Percentiles rank a stretch among this genome's conserved stretches.
Evolutionary conservation across 2,888 invertebrate genomes (phyloP).

Genomic region (Nyleta sp.): DNA sequence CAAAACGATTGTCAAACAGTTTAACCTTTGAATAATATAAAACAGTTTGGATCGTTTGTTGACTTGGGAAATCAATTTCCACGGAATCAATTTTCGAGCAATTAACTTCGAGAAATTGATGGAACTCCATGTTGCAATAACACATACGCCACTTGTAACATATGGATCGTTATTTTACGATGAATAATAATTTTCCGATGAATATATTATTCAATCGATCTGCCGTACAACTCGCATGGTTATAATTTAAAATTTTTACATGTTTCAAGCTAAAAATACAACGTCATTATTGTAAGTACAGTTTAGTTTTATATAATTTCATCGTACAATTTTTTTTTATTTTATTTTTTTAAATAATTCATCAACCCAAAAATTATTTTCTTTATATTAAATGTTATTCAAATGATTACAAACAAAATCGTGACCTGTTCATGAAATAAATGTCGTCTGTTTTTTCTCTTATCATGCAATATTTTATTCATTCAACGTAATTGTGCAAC

Average conservation of each 20-base stretch:
- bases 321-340: no score
- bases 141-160: constrained; percentile 5
- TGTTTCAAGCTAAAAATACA: no score
- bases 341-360: no score
- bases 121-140: constrained; percentile 14
- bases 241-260: not conserved
- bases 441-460: no score
- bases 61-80: constrained; percentile 7
- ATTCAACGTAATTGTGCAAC: no score
- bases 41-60: constrained; percentile 5
- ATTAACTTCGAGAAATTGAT: constrained; percentile 24
- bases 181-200: constrained; percentile 19
- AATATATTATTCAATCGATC: constrained; percentile 18
- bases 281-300: no score
- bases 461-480: no score
- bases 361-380: no score
- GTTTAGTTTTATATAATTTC: no score
- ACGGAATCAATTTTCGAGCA: constrained; percentile 15
- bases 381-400: no score
- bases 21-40: not conserved
- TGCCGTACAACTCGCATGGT: not conserved
- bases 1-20: not conserved
- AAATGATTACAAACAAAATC: no score
- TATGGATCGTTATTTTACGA: constrained; percentile 20
- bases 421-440: no score